Percentiles rank a stretch among this genome's conserved stretches.
Evolutionary conservation across 2,888 invertebrate species (phyloP).

Genomic region (Gasteruption jaculator): DNA sequence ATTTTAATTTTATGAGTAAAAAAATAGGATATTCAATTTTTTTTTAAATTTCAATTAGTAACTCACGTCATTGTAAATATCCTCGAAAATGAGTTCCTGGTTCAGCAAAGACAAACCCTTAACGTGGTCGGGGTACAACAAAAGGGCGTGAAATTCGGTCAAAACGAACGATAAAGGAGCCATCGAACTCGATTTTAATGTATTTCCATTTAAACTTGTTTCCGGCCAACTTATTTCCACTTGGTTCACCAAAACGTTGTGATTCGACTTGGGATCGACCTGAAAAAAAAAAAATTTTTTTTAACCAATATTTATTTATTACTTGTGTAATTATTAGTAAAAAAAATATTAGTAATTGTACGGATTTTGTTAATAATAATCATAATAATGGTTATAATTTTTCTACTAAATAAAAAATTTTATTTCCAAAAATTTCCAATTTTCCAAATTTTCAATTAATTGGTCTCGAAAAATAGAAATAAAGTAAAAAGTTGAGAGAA

Average conservation of each 20-base stretch:
- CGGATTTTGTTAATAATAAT: neutral
- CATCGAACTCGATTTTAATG: conserved; percentile 28
- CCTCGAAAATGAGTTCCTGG: conserved; percentile 82
- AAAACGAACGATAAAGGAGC: conserved; percentile 73
- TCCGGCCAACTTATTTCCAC: conserved; percentile 44
- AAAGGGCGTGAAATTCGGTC: conserved; percentile 85
- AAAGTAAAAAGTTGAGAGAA: neutral
- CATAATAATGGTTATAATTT: conserved; percentile 7
- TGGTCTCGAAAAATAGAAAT: too few species aligned
- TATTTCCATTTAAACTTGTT: conserved; percentile 40
- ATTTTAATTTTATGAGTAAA: neutral
- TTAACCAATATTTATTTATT: neutral
- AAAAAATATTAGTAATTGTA: conserved; percentile 48
- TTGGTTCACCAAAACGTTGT: conserved; percentile 44
- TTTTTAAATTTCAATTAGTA: conserved; percentile 5
- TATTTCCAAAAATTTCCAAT: too few species aligned
- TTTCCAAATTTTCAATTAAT: too few species aligned
- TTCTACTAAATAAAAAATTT: neutral
- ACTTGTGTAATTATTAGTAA: conserved; percentile 2
- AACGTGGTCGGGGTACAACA: conserved; percentile 78
- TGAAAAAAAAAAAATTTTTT: conserved; percentile 23
- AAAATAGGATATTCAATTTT: neutral
- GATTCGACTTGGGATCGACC: conserved; percentile 48
- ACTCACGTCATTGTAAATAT: conserved; percentile 67
- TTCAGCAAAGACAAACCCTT: conserved; percentile 82